phyloP scores from a whole-genome alignment of 2,888 invertebrate genomes.

The Drosophila mimetica region DNA sequence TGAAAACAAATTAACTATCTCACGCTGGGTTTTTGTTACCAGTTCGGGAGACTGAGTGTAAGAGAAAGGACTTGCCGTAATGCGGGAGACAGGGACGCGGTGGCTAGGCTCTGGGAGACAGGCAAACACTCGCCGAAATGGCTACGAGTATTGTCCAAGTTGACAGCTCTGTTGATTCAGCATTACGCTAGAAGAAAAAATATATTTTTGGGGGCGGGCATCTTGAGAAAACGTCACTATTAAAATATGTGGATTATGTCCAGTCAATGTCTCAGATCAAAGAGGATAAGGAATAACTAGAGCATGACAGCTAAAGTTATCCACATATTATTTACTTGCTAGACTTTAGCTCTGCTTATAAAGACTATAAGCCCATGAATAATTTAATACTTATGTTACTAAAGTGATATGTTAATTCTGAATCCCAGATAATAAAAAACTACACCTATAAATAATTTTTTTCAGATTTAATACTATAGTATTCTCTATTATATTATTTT shows the following conservation, averaged over 20 bases:
- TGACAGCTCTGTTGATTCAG: conserved; percentile 58
- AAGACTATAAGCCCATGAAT: not conserved
- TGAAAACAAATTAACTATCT: conserved; percentile 79
- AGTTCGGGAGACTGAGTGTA: not conserved
- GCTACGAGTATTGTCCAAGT: conserved; percentile 37
- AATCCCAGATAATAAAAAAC: too few species aligned
- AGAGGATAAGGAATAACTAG: too few species aligned
- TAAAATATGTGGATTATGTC: conserved; percentile 23
- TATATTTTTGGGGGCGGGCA: not conserved
- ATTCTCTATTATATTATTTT: not conserved
- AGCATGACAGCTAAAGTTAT: not conserved
- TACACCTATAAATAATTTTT: too few species aligned
- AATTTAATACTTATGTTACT: not conserved
- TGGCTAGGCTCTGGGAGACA: conserved; percentile 60
- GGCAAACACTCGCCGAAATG: conserved; percentile 60
- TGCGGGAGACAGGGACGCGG: conserved; percentile 39
- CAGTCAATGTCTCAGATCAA: not conserved
- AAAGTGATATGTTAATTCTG: too few species aligned
- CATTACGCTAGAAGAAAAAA: conserved; percentile 20
- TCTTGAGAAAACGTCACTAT: conserved; percentile 1
- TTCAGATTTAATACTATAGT: too few species aligned
- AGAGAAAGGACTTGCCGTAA: conserved; percentile 11
- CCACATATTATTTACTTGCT: not conserved
- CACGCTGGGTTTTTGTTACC: conserved; percentile 72
- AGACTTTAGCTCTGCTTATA: not conserved